Base-by-base conservation (phyloP, 2,888 invertebrate genomes). In the Drosophila borborema region DNA sequence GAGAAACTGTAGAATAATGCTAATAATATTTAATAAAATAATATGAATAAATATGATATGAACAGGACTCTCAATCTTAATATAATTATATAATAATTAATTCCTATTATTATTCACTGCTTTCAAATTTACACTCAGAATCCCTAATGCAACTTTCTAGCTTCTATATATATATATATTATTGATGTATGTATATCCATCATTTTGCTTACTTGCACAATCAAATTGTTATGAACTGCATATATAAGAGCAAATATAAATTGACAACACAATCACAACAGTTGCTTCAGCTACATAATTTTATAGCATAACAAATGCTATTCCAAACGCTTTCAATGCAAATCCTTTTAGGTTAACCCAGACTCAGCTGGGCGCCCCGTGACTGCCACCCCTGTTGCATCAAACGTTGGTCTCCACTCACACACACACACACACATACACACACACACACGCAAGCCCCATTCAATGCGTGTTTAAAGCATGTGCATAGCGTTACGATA, bases 391-490 rank as follows among this genome's bases (percentile, higher is more conserved):
- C 36, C 40, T 60, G 62, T 62, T 64, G 72, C 67, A 72, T 62
- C 45, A 76, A 48, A 20, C 48, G 28, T 20, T 62, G 28, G 34
- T 38, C 43, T 36, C 55, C n/a, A 40, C 36, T 28, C 41, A 23
- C 31, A 64, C 60, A 64, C 34, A 18, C n/a, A 34, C 34, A 2
- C 16, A 38, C 38, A 38, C 38, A 38, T 16, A 38, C 28, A n/a
- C n/a, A 40, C 16, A 23, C 36, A 23, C 20, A 64, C 45, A 66
- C 12, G n/a, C 41, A 51, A 63, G 51, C 64, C 14, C n/a, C 62
- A 46, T 18, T 18, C 23, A 54, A 31, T 67, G 62, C 74, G 70
- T 74, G 78, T 77, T 53, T 40, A 18, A 43, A 64, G 63, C 74
- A 77, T 74, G 78, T 77, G 70, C 61, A 51, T 28, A 20, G 31